Percentiles rank a stretch among this genome's conserved stretches.
phyloP scores from a whole-genome alignment of 2,797 vertebrate genomes.

The Lerista edwardsae region DNA sequence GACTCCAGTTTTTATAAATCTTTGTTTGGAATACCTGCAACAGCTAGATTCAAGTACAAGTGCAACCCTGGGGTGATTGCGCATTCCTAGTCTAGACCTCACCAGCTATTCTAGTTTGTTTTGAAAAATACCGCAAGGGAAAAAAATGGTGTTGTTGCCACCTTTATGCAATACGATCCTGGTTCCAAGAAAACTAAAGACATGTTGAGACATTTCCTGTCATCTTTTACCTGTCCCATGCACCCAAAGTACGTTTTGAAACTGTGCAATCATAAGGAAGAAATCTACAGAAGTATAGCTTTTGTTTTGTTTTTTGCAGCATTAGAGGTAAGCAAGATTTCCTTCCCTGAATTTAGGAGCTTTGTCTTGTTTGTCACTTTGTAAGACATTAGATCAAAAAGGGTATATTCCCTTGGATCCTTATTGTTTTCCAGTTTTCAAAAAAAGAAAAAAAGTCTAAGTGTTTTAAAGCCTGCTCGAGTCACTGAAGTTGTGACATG shows the following conservation, averaged over 20 bases:
- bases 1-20: too few species aligned
- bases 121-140: too few species aligned
- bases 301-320: background rate
- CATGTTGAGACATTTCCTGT: background rate
- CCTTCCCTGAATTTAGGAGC: background rate
- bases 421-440: too few species aligned
- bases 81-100: too few species aligned
- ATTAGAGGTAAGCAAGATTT: background rate
- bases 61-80: too few species aligned
- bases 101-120: too few species aligned
- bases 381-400: slow-evolving; percentile 11
- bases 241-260: background rate
- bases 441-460: too few species aligned
- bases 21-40: too few species aligned
- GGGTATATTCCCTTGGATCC: background rate
- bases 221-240: background rate
- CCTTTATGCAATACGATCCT: background rate
- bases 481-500: background rate
- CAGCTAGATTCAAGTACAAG: too few species aligned
- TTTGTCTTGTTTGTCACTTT: background rate
- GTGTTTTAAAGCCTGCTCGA: background rate
- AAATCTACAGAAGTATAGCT: background rate
- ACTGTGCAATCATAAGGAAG: background rate
- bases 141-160: too few species aligned
- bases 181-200: background rate